phyloP scores from a whole-genome alignment of 2,888 invertebrate genomes.

The Clivina fossor region DNA sequence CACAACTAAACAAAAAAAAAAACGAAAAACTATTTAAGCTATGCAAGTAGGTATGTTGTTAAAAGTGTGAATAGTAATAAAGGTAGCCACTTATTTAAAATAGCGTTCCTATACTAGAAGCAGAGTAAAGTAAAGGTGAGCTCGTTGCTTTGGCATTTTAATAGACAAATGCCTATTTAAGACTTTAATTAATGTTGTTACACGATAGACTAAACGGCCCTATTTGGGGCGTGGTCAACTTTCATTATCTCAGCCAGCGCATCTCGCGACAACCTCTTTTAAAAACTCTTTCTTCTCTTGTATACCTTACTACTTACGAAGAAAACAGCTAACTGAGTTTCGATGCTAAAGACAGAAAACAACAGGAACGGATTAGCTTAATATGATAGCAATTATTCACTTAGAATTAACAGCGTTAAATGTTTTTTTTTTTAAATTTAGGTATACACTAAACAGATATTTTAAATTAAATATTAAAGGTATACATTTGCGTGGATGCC shows the following conservation, averaged over 20 bases:
- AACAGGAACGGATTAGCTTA: too few species aligned
- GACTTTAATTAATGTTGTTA: conserved; percentile 50
- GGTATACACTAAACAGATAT: too few species aligned
- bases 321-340: too few species aligned
- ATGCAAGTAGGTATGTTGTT: background rate
- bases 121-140: background rate
- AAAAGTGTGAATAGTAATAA: background rate
- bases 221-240: conserved; percentile 45
- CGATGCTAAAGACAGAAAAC: too few species aligned
- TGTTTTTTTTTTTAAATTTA: too few species aligned
- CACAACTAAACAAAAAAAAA: background rate
- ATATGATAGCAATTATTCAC: too few species aligned
- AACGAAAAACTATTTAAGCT: background rate
- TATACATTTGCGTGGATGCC: too few species aligned
- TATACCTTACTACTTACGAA: too few species aligned
- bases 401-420: too few species aligned
- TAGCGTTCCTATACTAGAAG: conserved; percentile 2
- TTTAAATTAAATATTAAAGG: too few species aligned
- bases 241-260: conserved; percentile 31
- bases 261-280: too few species aligned
- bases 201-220: conserved; percentile 47
- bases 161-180: conserved; percentile 49
- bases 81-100: conserved; percentile 1
- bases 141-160: conserved; percentile 47
- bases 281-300: too few species aligned